Evolutionary conservation across 2,113 vertebrate genomes (phyloP).

Genomic region (Limnothrissa miodon): DNA sequence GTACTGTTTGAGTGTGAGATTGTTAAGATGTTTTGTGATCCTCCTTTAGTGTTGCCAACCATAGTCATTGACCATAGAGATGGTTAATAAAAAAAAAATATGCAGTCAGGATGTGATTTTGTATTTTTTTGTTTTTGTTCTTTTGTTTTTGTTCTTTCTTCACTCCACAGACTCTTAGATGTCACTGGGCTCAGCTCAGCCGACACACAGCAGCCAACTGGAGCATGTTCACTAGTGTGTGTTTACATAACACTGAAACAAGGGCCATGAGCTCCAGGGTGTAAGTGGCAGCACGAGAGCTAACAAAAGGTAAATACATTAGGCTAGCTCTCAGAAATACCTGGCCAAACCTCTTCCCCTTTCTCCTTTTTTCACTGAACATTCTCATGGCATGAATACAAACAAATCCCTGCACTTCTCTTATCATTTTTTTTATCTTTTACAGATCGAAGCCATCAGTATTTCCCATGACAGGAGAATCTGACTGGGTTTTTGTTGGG

Average conservation of each 20-base stretch:
- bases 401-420: not conserved
- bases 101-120: too few relatives aligned
- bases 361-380: not conserved
- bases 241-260: constrained; percentile 63
- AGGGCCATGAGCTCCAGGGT: constrained; percentile 48
- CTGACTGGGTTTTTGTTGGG: not conserved
- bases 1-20: too few relatives aligned
- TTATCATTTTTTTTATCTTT: not conserved
- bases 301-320: constrained; percentile 42
- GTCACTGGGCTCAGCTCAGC: not conserved
- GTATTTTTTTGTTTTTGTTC: constrained; percentile 40
- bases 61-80: too few relatives aligned
- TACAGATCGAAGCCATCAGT: not conserved
- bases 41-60: too few relatives aligned
- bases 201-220: constrained; percentile 5
- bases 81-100: too few relatives aligned
- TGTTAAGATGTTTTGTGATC: not conserved
- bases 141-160: not conserved
- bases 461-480: not conserved
- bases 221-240: constrained; percentile 32
- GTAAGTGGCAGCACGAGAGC: constrained; percentile 33
- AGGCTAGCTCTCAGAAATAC: not conserved
- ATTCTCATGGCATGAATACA: not conserved
- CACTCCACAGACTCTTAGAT: not conserved
- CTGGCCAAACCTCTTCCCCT: not conserved